Evolutionary conservation across 2,113 vertebrate species (phyloP).

Genomic region (Nycticryphes semicollaris): DNA sequence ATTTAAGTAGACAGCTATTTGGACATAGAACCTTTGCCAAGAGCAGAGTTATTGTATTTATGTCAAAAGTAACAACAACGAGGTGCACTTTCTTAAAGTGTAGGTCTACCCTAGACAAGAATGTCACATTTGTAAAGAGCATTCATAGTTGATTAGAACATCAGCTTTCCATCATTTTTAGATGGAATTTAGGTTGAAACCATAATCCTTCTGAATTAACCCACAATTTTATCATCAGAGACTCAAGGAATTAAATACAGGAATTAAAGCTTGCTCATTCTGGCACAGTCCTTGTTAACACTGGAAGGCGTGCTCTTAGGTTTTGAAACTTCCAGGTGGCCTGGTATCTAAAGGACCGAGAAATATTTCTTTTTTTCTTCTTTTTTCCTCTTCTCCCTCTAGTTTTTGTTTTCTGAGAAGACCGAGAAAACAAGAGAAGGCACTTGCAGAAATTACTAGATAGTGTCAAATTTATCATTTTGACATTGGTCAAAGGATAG

Average conservation of each 20-base stretch:
- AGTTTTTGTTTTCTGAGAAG: neutral
- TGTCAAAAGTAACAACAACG: neutral
- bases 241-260: neutral
- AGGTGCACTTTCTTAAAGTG: neutral
- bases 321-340: neutral
- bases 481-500: rapidly evolving
- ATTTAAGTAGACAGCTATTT: neutral
- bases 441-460: neutral
- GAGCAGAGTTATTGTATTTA: neutral
- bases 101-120: neutral
- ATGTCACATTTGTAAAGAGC: neutral
- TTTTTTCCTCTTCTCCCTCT: too few species aligned
- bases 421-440: neutral
- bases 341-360: neutral
- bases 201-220: neutral
- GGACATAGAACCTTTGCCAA: neutral
- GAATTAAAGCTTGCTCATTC: neutral
- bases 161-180: neutral
- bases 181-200: neutral
- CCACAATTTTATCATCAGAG: neutral
- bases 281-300: neutral
- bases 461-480: neutral
- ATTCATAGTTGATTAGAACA: neutral
- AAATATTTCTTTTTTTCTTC: neutral
- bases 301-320: neutral